Evolutionary conservation across 2,888 invertebrate species (phyloP).

Genomic region (Bombylius discolor): DNA sequence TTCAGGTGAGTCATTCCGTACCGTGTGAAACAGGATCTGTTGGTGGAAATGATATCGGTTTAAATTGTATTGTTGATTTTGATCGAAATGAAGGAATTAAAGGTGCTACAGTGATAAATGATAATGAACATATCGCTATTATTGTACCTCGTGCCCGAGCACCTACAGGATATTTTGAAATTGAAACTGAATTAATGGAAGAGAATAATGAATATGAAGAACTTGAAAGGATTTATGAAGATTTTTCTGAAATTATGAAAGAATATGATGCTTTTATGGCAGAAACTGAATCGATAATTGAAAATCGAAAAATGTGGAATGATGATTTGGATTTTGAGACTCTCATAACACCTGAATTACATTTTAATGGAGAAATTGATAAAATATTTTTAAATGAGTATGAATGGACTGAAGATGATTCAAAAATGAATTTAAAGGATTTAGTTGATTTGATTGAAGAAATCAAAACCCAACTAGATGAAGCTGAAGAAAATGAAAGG

Average conservation of each 20-base stretch:
- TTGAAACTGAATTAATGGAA: constrained; percentile 26
- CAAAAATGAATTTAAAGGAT: constrained; percentile 18
- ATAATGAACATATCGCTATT: constrained; percentile 20
- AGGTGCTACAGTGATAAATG: constrained; percentile 25
- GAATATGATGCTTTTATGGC: constrained; percentile 23
- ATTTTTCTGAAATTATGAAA: constrained; percentile 23
- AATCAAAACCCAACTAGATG: constrained; percentile 10
- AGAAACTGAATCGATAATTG: constrained; percentile 11
- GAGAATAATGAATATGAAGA: constrained; percentile 27
- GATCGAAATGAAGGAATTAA: constrained; percentile 25
- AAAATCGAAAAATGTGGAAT: neutral
- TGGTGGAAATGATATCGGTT: constrained; percentile 20
- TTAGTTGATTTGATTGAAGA: constrained; percentile 6
- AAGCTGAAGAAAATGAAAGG: neutral
- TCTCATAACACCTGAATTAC: constrained; percentile 20
- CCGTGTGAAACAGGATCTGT: constrained; percentile 26
- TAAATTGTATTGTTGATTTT: constrained; percentile 29
- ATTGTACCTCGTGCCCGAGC: constrained; percentile 28
- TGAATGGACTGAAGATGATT: constrained; percentile 25
- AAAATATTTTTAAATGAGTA: constrained; percentile 24
- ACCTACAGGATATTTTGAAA: constrained; percentile 27
- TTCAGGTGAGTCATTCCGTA: constrained; percentile 26
- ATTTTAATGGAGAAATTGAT: constrained; percentile 20
- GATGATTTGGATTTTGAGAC: constrained; percentile 12
- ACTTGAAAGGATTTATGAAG: constrained; percentile 24